Evolutionary conservation across 2,113 vertebrate species (phyloP).

Genomic region (Balaenoptera acutorostrata): DNA sequence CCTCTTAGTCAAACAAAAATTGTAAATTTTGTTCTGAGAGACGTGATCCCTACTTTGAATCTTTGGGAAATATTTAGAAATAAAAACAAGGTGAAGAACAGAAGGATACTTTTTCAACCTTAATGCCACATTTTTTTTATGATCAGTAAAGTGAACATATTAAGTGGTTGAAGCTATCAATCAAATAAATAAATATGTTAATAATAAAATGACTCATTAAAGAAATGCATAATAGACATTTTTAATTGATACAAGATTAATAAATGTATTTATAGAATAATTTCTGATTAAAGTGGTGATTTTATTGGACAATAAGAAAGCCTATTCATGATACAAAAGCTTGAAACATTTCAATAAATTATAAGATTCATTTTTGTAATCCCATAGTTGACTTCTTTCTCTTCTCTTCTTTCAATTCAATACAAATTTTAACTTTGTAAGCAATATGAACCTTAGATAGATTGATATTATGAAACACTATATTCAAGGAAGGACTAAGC

Average conservation of each 20-base stretch:
- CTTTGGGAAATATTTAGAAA: background rate
- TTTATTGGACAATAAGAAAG: background rate
- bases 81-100: background rate
- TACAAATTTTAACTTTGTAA: conserved; percentile 7
- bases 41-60: background rate
- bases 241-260: background rate
- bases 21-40: background rate
- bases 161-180: background rate
- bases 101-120: background rate
- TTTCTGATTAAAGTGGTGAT: background rate
- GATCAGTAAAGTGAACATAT: background rate
- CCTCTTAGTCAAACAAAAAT: background rate
- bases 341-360: background rate
- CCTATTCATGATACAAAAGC: background rate
- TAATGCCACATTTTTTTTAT: background rate
- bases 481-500: background rate
- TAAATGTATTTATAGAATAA: background rate
- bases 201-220: background rate
- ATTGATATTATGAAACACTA: background rate
- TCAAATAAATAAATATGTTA: background rate
- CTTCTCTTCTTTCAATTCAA: background rate
- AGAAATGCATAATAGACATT: background rate
- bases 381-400: background rate
- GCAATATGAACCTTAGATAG: background rate
- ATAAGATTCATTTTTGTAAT: background rate